Evolutionary conservation across 2,113 vertebrate genomes (phyloP).

Genomic region (Pachyramphus minor): DNA sequence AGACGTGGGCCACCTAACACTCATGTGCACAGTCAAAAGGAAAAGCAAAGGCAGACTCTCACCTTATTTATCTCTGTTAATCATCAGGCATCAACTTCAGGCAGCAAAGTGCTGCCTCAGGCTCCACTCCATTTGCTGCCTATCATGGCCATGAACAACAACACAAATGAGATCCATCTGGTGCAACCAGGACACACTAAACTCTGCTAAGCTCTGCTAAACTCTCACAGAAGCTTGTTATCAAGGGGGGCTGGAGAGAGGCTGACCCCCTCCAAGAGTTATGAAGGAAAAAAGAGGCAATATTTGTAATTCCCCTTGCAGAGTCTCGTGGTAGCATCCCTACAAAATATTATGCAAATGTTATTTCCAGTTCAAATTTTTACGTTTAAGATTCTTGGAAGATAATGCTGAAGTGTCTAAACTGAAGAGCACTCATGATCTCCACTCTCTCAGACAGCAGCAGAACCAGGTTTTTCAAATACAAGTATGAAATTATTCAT

Average conservation of each 20-base stretch:
- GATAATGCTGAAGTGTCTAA: not conserved
- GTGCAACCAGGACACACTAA: not conserved
- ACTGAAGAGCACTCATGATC: not conserved
- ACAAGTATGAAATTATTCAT: not conserved
- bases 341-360: not conserved
- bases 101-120: slow-evolving; percentile 35
- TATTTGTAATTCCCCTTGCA: not conserved
- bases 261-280: not conserved
- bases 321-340: not conserved
- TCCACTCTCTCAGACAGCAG: not conserved
- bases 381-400: not conserved
- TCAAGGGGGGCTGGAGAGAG: not conserved
- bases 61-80: not conserved
- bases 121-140: slow-evolving; percentile 42
- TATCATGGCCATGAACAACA: not conserved
- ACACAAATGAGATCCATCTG: slow-evolving; percentile 22
- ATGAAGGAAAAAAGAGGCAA: not conserved
- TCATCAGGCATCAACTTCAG: slow-evolving; percentile 47
- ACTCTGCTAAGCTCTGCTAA: not conserved
- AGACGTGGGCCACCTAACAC: slow-evolving; percentile 19
- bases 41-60: not conserved
- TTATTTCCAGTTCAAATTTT: not conserved
- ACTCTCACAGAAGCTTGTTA: not conserved
- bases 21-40: not conserved
- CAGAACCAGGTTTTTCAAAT: not conserved